These are phyloP conservation scores for Temnothorax nylanderi DNA, from an alignment of 1,140 invertebrate genomes.

Conservation along the genomic window DNA sequence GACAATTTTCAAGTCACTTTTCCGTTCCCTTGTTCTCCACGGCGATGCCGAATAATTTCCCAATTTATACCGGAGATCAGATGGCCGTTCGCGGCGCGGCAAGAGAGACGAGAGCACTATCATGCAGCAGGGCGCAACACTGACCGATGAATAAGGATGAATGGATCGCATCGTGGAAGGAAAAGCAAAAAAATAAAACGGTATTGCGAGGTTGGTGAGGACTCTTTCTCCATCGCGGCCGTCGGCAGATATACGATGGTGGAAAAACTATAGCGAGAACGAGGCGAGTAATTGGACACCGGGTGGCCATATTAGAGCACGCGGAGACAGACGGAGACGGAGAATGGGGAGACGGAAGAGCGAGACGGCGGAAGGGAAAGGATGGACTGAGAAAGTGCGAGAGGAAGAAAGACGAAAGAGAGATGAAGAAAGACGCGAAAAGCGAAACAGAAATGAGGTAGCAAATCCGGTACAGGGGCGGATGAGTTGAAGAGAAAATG, in stretches of 20 bases:
- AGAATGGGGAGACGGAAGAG: conserved; percentile 43
- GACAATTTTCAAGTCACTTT: conserved; percentile 55
- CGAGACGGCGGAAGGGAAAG: conserved; percentile 1
- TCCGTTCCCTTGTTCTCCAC: neutral
- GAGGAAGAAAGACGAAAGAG: conserved; percentile 34
- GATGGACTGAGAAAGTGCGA: conserved; percentile 12
- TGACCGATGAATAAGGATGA: neutral
- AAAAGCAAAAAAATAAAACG: conserved; percentile 49
- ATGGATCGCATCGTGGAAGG: conserved; percentile 5
- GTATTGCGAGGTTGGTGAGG: conserved; percentile 59
- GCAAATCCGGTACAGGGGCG: neutral
- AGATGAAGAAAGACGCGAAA: neutral
- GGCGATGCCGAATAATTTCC: conserved; percentile 35
- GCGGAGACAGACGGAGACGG: conserved; percentile 69
- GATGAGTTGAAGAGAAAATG: neutral
- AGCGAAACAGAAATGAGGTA: conserved; percentile 14
- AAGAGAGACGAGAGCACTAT: conserved; percentile 30
- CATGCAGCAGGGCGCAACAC: too few species aligned
- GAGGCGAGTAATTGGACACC: conserved; percentile 84
- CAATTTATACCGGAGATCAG: conserved; percentile 63
- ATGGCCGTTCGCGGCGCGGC: conserved; percentile 30
- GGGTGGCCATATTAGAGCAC: conserved; percentile 84
- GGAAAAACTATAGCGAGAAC: conserved; percentile 69
- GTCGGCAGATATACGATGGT: conserved; percentile 9
- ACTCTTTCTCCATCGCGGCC: conserved; percentile 50